Evolutionary conservation across 2,888 invertebrate species (phyloP).

Genomic region (Unio delphinus): DNA sequence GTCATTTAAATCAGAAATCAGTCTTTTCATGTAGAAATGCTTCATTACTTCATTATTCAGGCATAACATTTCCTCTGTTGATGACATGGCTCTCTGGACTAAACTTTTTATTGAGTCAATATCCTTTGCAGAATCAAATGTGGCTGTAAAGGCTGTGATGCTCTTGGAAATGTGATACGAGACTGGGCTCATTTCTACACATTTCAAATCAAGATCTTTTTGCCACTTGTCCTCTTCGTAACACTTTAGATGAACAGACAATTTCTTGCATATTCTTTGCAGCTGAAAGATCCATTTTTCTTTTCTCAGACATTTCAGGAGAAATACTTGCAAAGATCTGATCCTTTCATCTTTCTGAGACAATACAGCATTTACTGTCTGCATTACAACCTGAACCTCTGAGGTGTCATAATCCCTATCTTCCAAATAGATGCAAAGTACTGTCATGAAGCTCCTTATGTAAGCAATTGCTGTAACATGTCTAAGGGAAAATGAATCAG

Average conservation of each 20-base stretch:
- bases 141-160: not conserved
- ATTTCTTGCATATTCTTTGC: no score
- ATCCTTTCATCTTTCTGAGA: not conserved
- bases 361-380: no score
- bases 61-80: not conserved
- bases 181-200: conserved; percentile 10
- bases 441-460: no score
- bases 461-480: no score
- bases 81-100: not conserved
- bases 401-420: no score
- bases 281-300: not conserved
- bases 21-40: conserved; percentile 15
- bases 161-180: not conserved
- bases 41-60: conserved; percentile 10
- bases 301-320: conserved; percentile 10
- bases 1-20: conserved; percentile 11
- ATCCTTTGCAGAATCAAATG: not conserved
- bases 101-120: conserved; percentile 1
- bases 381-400: no score
- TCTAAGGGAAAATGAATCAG: no score
- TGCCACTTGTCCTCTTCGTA: conserved; percentile 4
- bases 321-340: conserved; percentile 3
- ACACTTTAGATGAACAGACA: not conserved
- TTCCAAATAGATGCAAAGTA: no score
- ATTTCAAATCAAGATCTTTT: not conserved